Conservation (phyloP, 2,888 invertebrate species). For the Euzetes globulus region DNA sequence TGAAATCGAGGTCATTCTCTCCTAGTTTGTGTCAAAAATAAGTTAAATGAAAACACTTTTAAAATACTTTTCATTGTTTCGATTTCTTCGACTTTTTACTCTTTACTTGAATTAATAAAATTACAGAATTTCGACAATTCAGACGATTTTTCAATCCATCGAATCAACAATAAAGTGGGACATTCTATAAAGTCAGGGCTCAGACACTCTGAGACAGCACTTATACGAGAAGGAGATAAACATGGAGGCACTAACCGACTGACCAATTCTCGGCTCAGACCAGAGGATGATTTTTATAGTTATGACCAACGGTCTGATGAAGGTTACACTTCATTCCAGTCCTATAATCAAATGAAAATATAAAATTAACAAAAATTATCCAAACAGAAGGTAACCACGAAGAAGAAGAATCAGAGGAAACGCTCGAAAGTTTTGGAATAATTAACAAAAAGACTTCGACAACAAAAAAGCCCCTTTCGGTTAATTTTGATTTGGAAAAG, state of each 20-base stretch:
- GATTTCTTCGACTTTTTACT: neutral
- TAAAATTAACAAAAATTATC: neutral
- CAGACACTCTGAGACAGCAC: conserved; percentile 14
- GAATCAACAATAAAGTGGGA: conserved; percentile 18
- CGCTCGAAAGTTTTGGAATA: neutral
- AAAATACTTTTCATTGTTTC: neutral
- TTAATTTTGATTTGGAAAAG: conserved; percentile 20
- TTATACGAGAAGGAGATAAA: conserved; percentile 11
- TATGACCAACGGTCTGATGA: neutral
- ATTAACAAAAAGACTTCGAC: neutral
- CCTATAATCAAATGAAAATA: neutral
- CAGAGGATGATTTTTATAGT: neutral
- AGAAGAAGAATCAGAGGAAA: conserved; percentile 15
- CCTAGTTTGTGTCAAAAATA: neutral
- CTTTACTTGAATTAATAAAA: neutral
- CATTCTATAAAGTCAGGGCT: neutral
- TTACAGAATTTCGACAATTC: conserved; percentile 13
- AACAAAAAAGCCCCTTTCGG: conserved; percentile 8
- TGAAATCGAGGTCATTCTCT: conserved; percentile 10
- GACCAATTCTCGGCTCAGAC: neutral
- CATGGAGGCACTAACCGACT: neutral
- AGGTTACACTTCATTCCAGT: neutral
- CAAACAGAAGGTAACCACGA: neutral
- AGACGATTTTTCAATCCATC: conserved; percentile 24
- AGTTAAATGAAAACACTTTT: neutral